phyloP scores from a whole-genome alignment of 2,113 vertebrate species.

The Alligator sinensis region DNA sequence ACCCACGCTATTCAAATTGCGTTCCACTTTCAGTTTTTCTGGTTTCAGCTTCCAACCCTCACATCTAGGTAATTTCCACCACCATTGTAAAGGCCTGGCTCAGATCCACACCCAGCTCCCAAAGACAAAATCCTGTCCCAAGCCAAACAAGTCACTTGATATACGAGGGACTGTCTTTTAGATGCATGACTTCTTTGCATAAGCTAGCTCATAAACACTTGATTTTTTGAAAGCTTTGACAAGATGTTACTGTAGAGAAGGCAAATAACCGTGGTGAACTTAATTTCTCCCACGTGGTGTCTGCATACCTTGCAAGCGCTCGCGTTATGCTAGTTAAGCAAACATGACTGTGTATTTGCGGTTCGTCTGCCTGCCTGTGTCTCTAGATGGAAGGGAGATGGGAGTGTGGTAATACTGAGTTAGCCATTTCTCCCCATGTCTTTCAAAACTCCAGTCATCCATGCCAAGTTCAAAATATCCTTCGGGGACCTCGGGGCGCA shows the following conservation, averaged over 20 bases:
- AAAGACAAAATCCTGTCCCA: not conserved
- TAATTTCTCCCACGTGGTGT: not conserved
- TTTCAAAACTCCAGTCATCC: not conserved
- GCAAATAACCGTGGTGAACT: not conserved
- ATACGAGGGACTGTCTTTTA: not conserved
- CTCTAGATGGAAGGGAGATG: accelerated
- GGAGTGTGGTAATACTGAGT: not conserved
- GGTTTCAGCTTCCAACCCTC: not conserved
- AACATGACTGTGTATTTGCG: not conserved
- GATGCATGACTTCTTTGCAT: not conserved
- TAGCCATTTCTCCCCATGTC: not conserved
- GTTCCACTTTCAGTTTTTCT: not conserved
- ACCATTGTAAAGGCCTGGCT: not conserved
- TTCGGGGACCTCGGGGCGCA: accelerated
- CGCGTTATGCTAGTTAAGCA: accelerated
- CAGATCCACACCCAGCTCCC: not conserved
- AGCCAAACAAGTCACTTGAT: not conserved
- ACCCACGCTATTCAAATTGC: not conserved
- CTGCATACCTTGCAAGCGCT: not conserved
- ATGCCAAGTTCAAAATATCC: not conserved
- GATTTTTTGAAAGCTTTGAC: not conserved
- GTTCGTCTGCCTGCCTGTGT: not conserved
- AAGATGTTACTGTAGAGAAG: not conserved
- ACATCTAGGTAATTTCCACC: not conserved
- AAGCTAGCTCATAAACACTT: accelerated